phyloP scores from a whole-genome alignment of 2,113 vertebrate genomes.

The Heterocephalus glaber region DNA sequence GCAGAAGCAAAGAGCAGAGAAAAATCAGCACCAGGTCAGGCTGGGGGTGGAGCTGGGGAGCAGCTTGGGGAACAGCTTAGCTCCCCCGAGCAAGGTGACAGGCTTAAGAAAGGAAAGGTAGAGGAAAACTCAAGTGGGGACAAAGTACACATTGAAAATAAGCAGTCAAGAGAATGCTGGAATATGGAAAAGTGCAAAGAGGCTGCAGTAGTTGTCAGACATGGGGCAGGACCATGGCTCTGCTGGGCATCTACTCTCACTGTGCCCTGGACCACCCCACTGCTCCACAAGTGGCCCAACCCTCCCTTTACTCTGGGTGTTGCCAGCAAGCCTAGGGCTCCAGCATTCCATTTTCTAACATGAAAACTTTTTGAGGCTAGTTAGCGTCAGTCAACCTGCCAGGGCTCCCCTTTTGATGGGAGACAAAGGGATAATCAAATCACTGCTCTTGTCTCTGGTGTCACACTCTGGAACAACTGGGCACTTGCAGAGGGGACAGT shows the following conservation, averaged over 20 bases:
- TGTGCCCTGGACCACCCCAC: too few relatives aligned
- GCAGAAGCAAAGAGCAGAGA: neutral
- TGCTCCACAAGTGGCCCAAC: rapidly evolving
- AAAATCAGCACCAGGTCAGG: rapidly evolving
- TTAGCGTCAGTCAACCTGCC: neutral
- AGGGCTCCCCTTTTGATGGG: neutral
- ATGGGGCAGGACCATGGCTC: neutral
- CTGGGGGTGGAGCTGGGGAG: too few relatives aligned
- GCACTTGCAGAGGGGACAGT: rapidly evolving
- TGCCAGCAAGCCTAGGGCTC: neutral
- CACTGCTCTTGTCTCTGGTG: neutral
- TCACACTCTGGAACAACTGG: neutral
- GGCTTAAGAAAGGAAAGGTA: neutral
- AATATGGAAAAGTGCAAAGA: neutral
- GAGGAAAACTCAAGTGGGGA: neutral
- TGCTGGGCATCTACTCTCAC: neutral
- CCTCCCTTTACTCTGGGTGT: too few relatives aligned
- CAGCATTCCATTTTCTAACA: neutral
- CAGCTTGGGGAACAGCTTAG: neutral
- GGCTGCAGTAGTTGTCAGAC: neutral
- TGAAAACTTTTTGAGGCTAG: neutral
- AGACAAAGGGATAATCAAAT: neutral
- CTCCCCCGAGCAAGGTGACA: neutral
- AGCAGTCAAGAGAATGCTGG: neutral
- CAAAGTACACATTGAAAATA: neutral